Base-by-base conservation (phyloP, 2,888 invertebrate genomes). In the Temnothorax unifasciatus region DNA sequence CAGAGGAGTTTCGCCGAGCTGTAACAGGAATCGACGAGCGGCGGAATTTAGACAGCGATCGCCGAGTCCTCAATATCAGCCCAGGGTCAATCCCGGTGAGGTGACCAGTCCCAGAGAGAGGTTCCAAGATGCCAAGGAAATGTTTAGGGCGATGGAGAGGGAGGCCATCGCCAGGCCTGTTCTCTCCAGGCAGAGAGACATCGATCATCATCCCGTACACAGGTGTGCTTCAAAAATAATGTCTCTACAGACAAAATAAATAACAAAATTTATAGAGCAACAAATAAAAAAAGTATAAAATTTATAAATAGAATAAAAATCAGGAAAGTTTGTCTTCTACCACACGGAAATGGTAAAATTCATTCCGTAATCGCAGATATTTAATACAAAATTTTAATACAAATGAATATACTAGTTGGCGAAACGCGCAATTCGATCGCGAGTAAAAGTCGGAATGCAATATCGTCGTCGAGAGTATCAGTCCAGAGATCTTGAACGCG, bases 51-150 rank as follows among this genome's bases (percentile, higher is more conserved):
- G 95, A 79, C 95, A 95, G 88, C 90, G 95, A 44, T 94, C 95
- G 11, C 95, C 95, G 21, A 94, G 95, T 86, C 95, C 95, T 9
- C 96, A 96, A 84, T 96, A 94, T 88, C 94, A 94, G 85, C 92
- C 93, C 1, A 91, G 94, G 75, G 75, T 93, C 18, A 93, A 91
- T 76, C 96, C 94, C 29, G 92, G 83, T 92, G 96, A 90, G 92
- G 61, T 91, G 94, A 91, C 94, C 61, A 94, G 94, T 85, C 97
- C 97, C 0, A 96, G 97, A 90, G 98, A 98, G 92, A 96, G 98
- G 84, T 98, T 98, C 95, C 97, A 97, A 91, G 98, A 98, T 91
- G 98, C 98, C 66, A 98, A 98, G 94, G 97, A 98, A 92, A 98
- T 98, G 95, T 98, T 98, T 93, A 96, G 97, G 94, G 96, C 97